A percentile compares a stretch with the other conserved stretches of the same genome.
These are phyloP conservation scores for Andrena bucephala DNA, from an alignment of 2,888 invertebrate genomes.

Conservation along the genomic window DNA sequence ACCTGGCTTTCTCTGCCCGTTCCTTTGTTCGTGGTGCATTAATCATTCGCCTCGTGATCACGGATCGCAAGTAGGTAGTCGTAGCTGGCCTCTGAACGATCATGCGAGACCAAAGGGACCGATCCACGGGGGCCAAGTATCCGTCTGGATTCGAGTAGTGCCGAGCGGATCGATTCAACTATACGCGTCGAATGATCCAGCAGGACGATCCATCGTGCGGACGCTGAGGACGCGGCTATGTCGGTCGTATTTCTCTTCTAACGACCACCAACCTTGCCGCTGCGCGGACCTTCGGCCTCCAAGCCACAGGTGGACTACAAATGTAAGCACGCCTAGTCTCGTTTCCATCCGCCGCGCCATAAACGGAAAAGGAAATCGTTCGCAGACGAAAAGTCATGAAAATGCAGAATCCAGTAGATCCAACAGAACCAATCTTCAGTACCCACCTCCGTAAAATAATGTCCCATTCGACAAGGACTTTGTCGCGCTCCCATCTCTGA, in stretches of 20 bases:
- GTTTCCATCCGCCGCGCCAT: constrained; percentile 31
- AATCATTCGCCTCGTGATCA: constrained; percentile 69
- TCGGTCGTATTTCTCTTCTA: constrained; percentile 57
- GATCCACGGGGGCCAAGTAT: constrained; percentile 21
- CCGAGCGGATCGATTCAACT: constrained; percentile 12
- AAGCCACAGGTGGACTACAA: constrained; percentile 65
- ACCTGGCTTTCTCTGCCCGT: constrained; percentile 69
- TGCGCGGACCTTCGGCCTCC: constrained; percentile 47
- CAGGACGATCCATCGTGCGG: neutral
- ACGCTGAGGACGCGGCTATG: constrained; percentile 6
- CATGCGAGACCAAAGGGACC: constrained; percentile 42
- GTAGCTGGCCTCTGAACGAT: constrained; percentile 43
- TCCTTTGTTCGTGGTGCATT: constrained; percentile 73
- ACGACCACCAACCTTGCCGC: constrained; percentile 37
- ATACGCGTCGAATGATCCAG: neutral
- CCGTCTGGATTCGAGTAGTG: constrained; percentile 7
- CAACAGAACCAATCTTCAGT: neutral
- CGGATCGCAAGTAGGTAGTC: constrained; percentile 48
- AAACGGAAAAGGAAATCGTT: constrained; percentile 30
- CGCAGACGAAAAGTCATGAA: neutral
- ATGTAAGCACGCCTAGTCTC: constrained; percentile 56
- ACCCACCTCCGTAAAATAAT: neutral
- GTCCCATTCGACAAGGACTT: constrained; percentile 9
- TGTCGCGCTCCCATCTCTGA: constrained; percentile 14
- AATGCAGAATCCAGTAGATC: neutral